phyloP scores from a whole-genome alignment of 2,797 vertebrate genomes.

The Taenioides sp. region DNA sequence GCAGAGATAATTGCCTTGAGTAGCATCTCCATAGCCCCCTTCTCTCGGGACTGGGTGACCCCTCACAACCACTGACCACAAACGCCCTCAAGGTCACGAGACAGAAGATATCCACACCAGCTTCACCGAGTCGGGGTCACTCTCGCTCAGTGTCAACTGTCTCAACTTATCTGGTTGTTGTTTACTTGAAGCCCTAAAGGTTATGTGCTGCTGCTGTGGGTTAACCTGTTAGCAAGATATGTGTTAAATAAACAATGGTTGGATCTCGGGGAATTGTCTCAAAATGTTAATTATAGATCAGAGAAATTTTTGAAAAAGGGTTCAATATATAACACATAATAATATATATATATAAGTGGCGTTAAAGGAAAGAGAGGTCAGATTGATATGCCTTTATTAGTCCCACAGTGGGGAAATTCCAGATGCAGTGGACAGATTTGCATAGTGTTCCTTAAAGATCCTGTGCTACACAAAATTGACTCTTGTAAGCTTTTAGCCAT shows the following conservation, averaged over 20 bases:
- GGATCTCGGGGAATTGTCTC: not conserved
- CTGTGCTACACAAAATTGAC: no score
- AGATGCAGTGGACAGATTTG: not conserved
- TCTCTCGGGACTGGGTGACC: conserved; percentile 9
- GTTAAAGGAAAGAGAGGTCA: not conserved
- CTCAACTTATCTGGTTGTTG: not conserved
- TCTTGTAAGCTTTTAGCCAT: no score
- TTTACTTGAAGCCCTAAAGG: not conserved
- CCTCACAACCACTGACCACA: conserved; percentile 5
- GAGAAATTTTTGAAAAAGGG: not conserved
- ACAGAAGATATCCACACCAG: not conserved
- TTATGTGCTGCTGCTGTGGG: not conserved
- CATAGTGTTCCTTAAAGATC: no score
- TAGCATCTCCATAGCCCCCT: not conserved
- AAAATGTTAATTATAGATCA: not conserved
- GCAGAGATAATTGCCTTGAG: conserved; percentile 9
- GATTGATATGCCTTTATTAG: no score
- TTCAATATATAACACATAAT: not conserved
- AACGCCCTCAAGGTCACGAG: conserved; percentile 5
- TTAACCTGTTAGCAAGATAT: not conserved
- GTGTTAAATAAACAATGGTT: not conserved
- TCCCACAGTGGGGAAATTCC: no score
- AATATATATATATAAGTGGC: not conserved
- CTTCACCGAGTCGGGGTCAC: not conserved
- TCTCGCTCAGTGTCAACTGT: not conserved